Percentiles rank a stretch among this genome's conserved stretches.
Conservation (phyloP, 1,140 invertebrate genomes). For the Listronotus oregonensis region DNA sequence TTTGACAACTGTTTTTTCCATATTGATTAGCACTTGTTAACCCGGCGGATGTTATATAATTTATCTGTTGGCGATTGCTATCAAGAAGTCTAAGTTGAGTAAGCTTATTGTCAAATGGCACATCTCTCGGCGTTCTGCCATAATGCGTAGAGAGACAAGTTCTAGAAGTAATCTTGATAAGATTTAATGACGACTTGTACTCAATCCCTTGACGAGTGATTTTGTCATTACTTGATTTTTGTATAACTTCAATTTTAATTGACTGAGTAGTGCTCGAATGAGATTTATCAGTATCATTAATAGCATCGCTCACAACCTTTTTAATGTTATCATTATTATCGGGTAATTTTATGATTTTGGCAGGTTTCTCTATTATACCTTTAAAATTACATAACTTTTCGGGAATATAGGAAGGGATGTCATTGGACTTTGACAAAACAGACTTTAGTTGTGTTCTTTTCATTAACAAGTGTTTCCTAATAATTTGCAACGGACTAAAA, state of each 20-base stretch:
- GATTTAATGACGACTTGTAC: conserved; percentile 26
- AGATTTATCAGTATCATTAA: background rate
- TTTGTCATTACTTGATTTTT: conserved; percentile 26
- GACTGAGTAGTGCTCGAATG: background rate
- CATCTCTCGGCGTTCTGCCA: background rate
- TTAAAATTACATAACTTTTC: background rate
- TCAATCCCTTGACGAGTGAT: conserved; percentile 29
- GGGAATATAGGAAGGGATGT: background rate
- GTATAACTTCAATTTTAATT: conserved; percentile 30
- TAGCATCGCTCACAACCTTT: too few species aligned
- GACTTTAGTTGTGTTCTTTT: conserved; percentile 16
- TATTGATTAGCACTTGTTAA: too few species aligned
- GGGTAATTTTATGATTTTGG: too few species aligned
- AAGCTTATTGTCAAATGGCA: background rate
- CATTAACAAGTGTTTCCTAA: conserved; percentile 10
- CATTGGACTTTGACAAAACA: conserved; percentile 11
- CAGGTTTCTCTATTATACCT: background rate
- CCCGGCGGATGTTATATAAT: too few species aligned
- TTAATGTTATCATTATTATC: too few species aligned
- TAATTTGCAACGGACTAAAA: conserved; percentile 21
- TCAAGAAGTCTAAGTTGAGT: too few species aligned
- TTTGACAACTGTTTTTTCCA: too few species aligned
- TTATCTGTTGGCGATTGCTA: too few species aligned
- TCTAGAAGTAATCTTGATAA: conserved; percentile 36
- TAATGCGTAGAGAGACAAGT: background rate